These are phyloP conservation scores for Glaucomys volans DNA, from an alignment of 2,113 vertebrate species.

Conservation along the genomic window DNA sequence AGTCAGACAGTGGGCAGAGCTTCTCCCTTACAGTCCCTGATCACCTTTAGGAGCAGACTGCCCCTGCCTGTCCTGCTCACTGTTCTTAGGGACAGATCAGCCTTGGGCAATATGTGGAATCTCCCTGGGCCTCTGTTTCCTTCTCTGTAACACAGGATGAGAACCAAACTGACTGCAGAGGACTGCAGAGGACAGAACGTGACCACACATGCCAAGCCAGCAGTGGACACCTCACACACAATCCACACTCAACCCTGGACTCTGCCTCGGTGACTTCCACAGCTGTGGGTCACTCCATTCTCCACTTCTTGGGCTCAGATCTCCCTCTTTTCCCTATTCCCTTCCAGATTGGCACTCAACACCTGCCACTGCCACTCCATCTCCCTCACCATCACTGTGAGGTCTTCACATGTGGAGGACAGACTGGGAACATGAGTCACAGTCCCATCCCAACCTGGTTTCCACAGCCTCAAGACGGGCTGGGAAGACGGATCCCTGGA, in stretches of 20 bases:
- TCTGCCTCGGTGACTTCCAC: background rate
- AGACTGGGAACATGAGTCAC: accelerated
- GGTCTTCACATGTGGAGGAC: accelerated
- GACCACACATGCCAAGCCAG: accelerated
- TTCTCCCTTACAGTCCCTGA: background rate
- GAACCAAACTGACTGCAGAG: background rate
- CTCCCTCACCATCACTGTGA: background rate
- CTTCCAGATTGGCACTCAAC: background rate
- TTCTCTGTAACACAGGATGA: background rate
- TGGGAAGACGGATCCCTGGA: accelerated
- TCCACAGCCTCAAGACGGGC: background rate
- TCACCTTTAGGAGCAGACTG: background rate
- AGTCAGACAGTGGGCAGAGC: background rate
- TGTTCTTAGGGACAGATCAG: background rate
- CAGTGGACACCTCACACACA: accelerated
- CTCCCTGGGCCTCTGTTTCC: background rate
- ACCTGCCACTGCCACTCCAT: background rate
- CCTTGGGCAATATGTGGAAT: too few species aligned
- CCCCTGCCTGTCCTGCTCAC: background rate
- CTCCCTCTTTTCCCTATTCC: background rate
- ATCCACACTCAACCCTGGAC: accelerated
- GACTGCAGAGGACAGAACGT: background rate
- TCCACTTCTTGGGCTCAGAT: background rate
- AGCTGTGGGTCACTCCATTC: background rate
- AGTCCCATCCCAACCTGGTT: background rate